Evolutionary conservation across 2,113 vertebrate species (phyloP).

Genomic region (Dryoscopus gambensis): DNA sequence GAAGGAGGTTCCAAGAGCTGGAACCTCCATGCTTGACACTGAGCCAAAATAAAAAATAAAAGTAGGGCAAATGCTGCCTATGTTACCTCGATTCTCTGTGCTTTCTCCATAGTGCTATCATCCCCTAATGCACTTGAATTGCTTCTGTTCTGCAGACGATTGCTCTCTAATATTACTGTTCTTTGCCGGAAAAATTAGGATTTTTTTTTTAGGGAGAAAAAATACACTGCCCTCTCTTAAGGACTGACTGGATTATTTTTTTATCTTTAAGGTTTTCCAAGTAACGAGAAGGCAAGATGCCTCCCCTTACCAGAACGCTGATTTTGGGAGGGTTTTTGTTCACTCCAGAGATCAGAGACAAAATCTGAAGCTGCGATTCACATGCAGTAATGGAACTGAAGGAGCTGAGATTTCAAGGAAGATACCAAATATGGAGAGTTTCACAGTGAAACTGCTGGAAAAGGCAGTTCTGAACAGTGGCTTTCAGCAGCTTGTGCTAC

Average conservation of each 20-base stretch:
- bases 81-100: background rate
- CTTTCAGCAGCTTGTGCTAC: background rate
- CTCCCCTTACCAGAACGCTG: background rate
- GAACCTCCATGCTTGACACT: background rate
- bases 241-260: background rate
- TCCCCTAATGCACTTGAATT: background rate
- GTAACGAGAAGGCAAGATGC: background rate
- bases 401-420: background rate
- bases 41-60: background rate
- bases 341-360: background rate
- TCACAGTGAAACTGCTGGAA: background rate
- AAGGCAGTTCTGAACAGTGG: background rate
- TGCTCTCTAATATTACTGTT: background rate
- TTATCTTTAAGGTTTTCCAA: background rate
- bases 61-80: background rate
- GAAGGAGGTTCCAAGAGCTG: background rate
- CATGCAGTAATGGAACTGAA: background rate
- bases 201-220: background rate
- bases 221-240: rapidly evolving
- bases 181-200: background rate
- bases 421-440: background rate
- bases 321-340: background rate
- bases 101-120: background rate
- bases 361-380: background rate
- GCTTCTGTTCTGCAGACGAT: background rate